Evolutionary conservation across 2,888 invertebrate genomes (phyloP), one percentile per base, ranked within the genome.

Genomic region (Digitonthophagus gazella): DNA sequence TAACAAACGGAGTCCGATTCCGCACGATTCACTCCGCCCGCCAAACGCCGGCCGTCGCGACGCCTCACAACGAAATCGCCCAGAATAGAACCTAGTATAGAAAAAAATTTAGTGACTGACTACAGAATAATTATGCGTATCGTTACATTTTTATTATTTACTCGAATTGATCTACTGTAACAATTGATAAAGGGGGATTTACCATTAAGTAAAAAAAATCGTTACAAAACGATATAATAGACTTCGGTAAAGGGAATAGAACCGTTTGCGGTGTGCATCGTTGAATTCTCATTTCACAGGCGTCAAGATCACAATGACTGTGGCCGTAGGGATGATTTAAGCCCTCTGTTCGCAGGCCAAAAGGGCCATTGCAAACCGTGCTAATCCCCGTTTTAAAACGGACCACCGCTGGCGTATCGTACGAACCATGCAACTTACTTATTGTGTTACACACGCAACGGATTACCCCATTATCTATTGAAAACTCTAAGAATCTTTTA

Each of bases 241-340:
- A 20, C 18, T n/a, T 19, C n/a, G 61, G 61, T 61, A 18, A 19
- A 61, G 20, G 61, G 61, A 14, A 61, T 61, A 20, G n/a, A 61
- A 61, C 18, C 61, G 61, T 20, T n/a, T 19, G 20, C 61, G 20
- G n/a, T 19, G 61, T 61, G 61, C 61, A 68, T 70, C 71, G 70
- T 72, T 72, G 64, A 70, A 70, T 72, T 71, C 75, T 75, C 75
- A 79, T 79, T 80, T 80, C 78, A 78, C 80, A 79, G 80, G 80
- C 79, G 80, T 79, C 77, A 78, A 73, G 71, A 72, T 71, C 71
- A 79, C 77, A 79, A 79, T 75, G 75, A 75, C 64, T 72, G 70
- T 74, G 73, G 75, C 76, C 77, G 75, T 74, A 76, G 76, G 77
- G 76, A 76, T 74, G 72, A 75, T 77, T 77, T 78, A 78, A 79